Conservation (phyloP, 2,797 vertebrate species). For the Chaenodraco wilsoni region DNA sequence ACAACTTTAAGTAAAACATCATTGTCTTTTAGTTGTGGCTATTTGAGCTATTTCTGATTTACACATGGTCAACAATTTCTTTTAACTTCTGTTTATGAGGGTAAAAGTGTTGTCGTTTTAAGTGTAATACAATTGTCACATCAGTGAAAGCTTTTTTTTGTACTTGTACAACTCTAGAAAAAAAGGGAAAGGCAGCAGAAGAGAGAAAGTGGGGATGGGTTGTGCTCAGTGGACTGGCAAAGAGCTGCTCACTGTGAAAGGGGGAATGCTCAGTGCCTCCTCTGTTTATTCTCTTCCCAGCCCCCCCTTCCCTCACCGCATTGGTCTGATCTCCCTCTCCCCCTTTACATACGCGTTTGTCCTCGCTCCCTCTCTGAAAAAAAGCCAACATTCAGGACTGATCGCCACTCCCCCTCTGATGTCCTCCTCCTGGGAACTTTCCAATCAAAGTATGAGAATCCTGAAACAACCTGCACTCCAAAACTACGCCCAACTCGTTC, state of each 20-base stretch:
- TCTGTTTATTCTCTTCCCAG: conserved; percentile 43
- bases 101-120: neutral
- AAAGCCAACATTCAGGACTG: conserved; percentile 1
- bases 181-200: conserved; percentile 7
- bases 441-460: neutral
- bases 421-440: neutral
- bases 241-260: conserved; percentile 47
- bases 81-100: neutral
- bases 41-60: too few species aligned
- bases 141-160: conserved; percentile 9
- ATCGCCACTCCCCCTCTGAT: neutral
- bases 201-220: conserved; percentile 4
- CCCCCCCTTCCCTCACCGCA: conserved; percentile 10
- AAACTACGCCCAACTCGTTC: too few species aligned
- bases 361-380: conserved; percentile 4
- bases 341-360: conserved; percentile 18
- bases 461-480: too few species aligned
- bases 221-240: conserved; percentile 48
- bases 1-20: too few species aligned
- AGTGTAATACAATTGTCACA: neutral
- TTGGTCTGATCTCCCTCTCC: conserved; percentile 35
- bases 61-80: neutral
- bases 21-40: too few species aligned
- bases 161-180: too few species aligned
- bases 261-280: conserved; percentile 59